Conservation (phyloP, 2,113 vertebrate species). For the Eonycteris spelaea region DNA sequence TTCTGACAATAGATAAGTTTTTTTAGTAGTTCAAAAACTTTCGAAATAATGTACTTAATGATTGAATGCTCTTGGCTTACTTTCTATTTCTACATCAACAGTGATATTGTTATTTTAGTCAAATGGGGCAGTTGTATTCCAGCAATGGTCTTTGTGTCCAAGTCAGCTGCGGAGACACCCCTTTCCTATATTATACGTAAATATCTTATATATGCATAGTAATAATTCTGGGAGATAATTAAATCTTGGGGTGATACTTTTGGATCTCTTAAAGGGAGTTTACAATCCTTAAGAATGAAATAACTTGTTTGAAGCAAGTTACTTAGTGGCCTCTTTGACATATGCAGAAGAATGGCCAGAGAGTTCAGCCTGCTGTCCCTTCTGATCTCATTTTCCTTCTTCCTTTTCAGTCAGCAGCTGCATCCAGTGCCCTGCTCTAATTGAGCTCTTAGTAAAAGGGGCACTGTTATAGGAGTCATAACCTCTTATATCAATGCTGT, state of each 20-base stretch:
- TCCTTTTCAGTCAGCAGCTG: constrained; percentile 6
- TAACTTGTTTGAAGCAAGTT: not conserved
- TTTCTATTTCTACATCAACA: constrained; percentile 53
- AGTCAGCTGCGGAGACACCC: not conserved
- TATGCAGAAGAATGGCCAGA: not conserved
- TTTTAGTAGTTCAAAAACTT: constrained; percentile 7
- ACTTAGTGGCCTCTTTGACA: not conserved
- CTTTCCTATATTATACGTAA: not conserved
- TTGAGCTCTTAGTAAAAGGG: not conserved
- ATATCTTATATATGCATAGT: not conserved
- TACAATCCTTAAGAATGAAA: not conserved
- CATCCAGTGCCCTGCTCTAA: not conserved
- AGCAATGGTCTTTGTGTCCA: constrained; percentile 3
- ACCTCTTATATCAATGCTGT: not conserved
- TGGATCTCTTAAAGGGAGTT: not conserved
- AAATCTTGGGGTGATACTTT: constrained; percentile 5
- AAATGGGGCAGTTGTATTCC: not conserved
- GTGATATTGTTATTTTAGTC: constrained; percentile 43
- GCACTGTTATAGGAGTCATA: constrained; percentile 14
- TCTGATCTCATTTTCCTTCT: not conserved
- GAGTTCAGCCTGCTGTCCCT: not conserved
- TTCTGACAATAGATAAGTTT: constrained; percentile 32
- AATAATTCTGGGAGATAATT: not conserved
- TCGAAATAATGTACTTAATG: constrained; percentile 30
- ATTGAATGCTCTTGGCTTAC: constrained; percentile 46